Conservation (phyloP, 2,113 vertebrate genomes). For the Carassius auratus region DNA sequence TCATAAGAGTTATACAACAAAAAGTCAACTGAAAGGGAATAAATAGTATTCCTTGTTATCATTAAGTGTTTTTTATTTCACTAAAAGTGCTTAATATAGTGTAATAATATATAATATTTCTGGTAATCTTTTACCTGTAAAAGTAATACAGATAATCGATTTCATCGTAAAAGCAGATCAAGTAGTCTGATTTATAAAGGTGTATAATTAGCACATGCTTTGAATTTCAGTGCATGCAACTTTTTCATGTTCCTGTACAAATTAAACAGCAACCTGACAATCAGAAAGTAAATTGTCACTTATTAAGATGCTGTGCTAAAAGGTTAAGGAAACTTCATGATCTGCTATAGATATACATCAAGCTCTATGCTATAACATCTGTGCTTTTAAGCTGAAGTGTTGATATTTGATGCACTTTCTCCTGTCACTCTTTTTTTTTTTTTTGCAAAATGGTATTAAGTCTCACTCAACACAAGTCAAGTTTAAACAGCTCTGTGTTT, state of each 20-base stretch:
- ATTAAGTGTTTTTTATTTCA: too few species aligned
- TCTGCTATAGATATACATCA: neutral
- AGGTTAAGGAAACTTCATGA: neutral
- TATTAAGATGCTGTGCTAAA: neutral
- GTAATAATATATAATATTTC: too few species aligned
- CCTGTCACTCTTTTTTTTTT: conserved; percentile 12
- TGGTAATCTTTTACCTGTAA: too few species aligned
- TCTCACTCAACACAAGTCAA: conserved; percentile 26
- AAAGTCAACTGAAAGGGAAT: too few species aligned
- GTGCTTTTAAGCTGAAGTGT: neutral
- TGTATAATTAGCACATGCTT: neutral
- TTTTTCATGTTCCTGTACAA: neutral
- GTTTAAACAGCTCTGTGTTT: conserved; percentile 46
- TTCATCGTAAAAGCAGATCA: neutral
- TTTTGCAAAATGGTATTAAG: conserved; percentile 44
- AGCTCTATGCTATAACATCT: neutral
- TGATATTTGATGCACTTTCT: neutral
- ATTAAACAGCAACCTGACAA: neutral
- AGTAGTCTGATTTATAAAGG: neutral
- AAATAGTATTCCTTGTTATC: too few species aligned
- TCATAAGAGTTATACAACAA: too few species aligned
- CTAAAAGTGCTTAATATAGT: too few species aligned
- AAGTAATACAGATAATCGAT: neutral
- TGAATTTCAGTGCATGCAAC: neutral
- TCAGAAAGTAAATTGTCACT: conserved; percentile 28